phyloP scores from a whole-genome alignment of 1,140 invertebrate species.

The Muscidifurax raptorellus region DNA sequence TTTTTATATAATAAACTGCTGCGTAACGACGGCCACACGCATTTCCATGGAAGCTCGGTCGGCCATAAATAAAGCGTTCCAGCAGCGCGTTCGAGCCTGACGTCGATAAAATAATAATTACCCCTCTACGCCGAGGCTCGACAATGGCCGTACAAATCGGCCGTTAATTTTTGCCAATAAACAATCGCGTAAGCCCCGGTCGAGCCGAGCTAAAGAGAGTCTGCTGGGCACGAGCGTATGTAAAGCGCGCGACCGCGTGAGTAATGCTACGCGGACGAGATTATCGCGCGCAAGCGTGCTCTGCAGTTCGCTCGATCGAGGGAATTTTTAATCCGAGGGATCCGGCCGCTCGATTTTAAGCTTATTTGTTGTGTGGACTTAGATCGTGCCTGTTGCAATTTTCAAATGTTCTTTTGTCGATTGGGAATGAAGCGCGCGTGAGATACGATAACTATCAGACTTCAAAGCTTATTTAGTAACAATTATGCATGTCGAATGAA shows the following conservation, averaged over 20 bases:
- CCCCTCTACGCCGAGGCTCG: slow-evolving; percentile 43
- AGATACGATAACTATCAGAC: too few relatives aligned
- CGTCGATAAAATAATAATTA: slow-evolving; percentile 72
- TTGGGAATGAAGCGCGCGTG: too few relatives aligned
- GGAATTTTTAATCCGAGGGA: not conserved
- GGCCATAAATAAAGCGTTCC: slow-evolving; percentile 43
- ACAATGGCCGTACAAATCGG: slow-evolving; percentile 68
- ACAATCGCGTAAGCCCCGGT: slow-evolving; percentile 63
- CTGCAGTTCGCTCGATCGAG: not conserved
- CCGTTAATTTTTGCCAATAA: slow-evolving; percentile 74
- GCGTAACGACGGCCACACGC: slow-evolving; percentile 37
- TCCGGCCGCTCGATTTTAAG: not conserved
- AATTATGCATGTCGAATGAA: too few relatives aligned
- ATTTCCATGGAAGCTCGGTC: slow-evolving; percentile 34
- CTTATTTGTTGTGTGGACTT: not conserved
- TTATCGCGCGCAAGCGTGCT: not conserved
- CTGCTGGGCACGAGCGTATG: not conserved
- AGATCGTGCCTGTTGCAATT: too few relatives aligned
- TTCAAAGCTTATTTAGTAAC: too few relatives aligned
- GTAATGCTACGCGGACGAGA: slow-evolving; percentile 12
- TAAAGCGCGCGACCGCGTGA: not conserved
- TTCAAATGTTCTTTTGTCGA: too few relatives aligned
- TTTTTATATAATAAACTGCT: slow-evolving; percentile 49
- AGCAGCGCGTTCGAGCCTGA: slow-evolving; percentile 48
- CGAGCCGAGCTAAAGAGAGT: slow-evolving; percentile 1